Conservation (phyloP, 2,113 vertebrate species). For the Micromys minutus region DNA sequence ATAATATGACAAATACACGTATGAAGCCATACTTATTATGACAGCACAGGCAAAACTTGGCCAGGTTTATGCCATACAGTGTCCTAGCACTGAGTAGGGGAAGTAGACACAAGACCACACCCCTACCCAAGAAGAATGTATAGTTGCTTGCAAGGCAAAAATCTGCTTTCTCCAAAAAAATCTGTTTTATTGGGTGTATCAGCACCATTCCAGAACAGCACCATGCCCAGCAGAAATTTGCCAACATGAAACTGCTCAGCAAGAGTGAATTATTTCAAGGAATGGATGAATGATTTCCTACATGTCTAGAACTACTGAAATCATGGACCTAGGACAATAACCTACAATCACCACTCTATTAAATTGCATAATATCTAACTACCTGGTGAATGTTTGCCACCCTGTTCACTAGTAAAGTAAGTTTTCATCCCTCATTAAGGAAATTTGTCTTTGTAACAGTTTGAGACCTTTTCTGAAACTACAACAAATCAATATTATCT, state of each 20-base stretch:
- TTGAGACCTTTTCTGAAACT: background rate
- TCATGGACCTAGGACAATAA: background rate
- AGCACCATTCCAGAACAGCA: background rate
- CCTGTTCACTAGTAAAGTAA: background rate
- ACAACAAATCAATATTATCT: background rate
- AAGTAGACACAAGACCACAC: background rate
- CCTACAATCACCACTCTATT: background rate
- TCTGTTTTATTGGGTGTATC: background rate
- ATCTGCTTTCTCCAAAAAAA: background rate
- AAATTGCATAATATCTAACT: background rate
- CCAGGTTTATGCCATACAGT: background rate
- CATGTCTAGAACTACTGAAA: background rate
- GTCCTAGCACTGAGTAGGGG: background rate
- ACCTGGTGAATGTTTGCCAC: background rate
- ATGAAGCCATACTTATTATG: background rate
- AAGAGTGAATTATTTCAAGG: background rate
- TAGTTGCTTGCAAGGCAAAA: background rate
- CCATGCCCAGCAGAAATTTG: background rate
- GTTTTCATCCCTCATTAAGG: background rate
- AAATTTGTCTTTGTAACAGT: background rate
- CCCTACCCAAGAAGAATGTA: background rate
- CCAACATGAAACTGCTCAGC: background rate
- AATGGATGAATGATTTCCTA: background rate
- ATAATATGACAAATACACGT: background rate
- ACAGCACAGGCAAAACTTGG: background rate